phyloP scores from a whole-genome alignment of 2,113 vertebrate species.

The Ahaetulla prasina region DNA sequence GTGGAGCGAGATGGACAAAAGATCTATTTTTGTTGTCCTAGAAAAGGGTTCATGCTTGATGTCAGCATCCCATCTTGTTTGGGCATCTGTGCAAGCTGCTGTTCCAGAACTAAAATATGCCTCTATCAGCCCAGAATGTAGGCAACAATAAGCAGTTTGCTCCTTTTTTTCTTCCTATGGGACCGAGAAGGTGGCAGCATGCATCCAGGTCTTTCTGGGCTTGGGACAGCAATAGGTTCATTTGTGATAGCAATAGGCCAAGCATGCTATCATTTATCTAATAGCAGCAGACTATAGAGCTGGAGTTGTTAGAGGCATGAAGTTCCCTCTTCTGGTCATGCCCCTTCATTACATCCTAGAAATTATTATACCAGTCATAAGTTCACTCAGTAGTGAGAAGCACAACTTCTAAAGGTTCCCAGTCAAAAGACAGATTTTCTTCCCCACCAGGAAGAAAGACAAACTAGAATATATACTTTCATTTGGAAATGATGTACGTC shows the following conservation, averaged over 20 bases:
- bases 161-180: neutral
- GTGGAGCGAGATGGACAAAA: neutral
- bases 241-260: neutral
- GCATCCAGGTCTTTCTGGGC: neutral
- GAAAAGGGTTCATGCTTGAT: neutral
- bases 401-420: neutral
- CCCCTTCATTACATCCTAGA: neutral
- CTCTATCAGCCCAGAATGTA: neutral
- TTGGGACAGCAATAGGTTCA: neutral
- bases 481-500: neutral
- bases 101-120: neutral
- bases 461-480: neutral
- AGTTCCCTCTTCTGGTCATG: conserved; percentile 12
- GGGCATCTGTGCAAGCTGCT: neutral
- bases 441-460: neutral
- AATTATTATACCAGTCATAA: neutral
- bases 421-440: neutral
- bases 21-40: neutral
- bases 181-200: neutral
- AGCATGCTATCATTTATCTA: neutral
- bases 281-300: neutral
- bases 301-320: neutral
- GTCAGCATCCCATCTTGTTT: neutral
- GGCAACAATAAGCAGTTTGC: neutral
- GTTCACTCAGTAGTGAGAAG: neutral